A percentile compares a stretch with the other conserved stretches of the same genome.
phyloP scores from a whole-genome alignment of 2,113 vertebrate genomes.

The Lipotes vexillifer region DNA sequence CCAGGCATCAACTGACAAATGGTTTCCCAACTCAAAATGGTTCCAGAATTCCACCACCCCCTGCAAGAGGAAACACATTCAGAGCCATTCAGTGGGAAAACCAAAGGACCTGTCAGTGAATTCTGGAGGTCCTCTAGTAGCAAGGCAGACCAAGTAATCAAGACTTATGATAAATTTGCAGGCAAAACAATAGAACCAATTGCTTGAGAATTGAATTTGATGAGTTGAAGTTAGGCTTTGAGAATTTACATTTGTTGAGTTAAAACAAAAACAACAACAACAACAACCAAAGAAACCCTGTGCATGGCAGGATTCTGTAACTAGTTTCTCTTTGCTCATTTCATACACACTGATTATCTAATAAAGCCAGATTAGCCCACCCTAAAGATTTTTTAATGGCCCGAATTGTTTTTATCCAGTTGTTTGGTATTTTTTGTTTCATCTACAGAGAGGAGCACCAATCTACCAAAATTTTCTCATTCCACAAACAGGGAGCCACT shows the following conservation, averaged over 20 bases:
- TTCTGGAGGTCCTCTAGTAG: background rate
- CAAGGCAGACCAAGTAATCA: background rate
- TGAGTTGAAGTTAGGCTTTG: background rate
- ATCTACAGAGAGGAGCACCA: background rate
- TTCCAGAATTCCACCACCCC: background rate
- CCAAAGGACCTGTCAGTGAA: background rate
- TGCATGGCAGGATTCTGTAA: background rate
- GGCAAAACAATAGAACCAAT: background rate
- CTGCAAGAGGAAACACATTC: background rate
- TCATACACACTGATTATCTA: background rate
- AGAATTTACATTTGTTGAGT: background rate
- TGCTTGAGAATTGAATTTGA: background rate
- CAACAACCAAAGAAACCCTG: background rate
- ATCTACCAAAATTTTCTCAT: background rate
- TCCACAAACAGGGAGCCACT: background rate
- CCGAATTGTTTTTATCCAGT: background rate
- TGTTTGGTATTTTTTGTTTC: background rate
- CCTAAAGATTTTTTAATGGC: background rate
- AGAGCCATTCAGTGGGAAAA: background rate
- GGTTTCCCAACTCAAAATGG: background rate
- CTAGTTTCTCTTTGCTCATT: background rate
- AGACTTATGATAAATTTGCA: background rate
- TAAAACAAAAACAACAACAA: background rate
- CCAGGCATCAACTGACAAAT: background rate
- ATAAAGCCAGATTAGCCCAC: background rate